Evolutionary conservation across 1,140 invertebrate species (phyloP).

Genomic region (Apocrypta bakeri): DNA sequence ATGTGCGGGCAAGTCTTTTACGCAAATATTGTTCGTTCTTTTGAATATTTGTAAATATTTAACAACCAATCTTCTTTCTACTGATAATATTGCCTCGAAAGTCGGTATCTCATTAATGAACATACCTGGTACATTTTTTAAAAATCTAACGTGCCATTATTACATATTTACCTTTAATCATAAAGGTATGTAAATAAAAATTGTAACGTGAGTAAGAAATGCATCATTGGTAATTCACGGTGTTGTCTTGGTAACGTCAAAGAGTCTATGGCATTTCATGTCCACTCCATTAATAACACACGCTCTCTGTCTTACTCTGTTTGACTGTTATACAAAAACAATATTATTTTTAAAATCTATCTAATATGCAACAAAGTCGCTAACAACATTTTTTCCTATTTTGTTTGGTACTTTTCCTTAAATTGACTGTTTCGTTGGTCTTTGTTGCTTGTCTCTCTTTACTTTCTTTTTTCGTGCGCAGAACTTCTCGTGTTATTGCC

Average conservation of each 20-base stretch:
- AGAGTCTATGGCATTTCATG: slow-evolving; percentile 60
- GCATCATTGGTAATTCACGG: slow-evolving; percentile 51
- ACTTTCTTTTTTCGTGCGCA: slow-evolving; percentile 80
- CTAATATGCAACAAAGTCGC: slow-evolving; percentile 58
- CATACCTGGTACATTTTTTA: slow-evolving; percentile 24
- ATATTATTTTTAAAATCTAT: slow-evolving; percentile 56
- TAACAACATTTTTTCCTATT: slow-evolving; percentile 73
- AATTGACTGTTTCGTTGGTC: slow-evolving; percentile 75
- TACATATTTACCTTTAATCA: slow-evolving; percentile 44
- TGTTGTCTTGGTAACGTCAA: slow-evolving; percentile 52
- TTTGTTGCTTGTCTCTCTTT: slow-evolving; percentile 78
- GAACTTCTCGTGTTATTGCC: slow-evolving; percentile 82
- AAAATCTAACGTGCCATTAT: slow-evolving; percentile 37
- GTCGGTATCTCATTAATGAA: slow-evolving; percentile 42
- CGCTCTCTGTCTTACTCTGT: slow-evolving; percentile 63
- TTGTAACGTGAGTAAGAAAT: slow-evolving; percentile 51
- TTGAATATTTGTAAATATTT: slow-evolving; percentile 45
- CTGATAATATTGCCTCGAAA: slow-evolving; percentile 46
- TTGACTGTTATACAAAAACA: slow-evolving; percentile 57
- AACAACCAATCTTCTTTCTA: slow-evolving; percentile 45
- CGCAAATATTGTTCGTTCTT: slow-evolving; percentile 32
- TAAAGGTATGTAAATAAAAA: slow-evolving; percentile 48
- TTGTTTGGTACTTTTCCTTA: slow-evolving; percentile 73
- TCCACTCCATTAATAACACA: slow-evolving; percentile 60
- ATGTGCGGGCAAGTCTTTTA: slow-evolving; percentile 43